Base-by-base conservation (phyloP, 2,797 vertebrate genomes). In the Pygocentrus nattereri region DNA sequence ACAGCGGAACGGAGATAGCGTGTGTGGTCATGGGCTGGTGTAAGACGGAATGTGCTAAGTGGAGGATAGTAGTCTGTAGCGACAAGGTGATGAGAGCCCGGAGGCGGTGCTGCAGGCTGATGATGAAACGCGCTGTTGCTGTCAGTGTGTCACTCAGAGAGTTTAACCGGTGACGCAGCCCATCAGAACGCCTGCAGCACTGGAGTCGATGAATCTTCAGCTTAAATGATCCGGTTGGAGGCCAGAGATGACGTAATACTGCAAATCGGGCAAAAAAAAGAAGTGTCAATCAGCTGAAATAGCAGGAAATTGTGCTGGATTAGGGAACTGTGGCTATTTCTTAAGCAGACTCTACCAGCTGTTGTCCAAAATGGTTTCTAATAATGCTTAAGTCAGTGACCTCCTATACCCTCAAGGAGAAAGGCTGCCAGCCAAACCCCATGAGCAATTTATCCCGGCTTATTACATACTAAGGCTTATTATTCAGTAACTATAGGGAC, bases 121-220 rank as follows among this genome's bases (percentile, higher is more conserved):
- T 77, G 62, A 69, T 77, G 79, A 82, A 81, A 85, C 67, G 34
- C 68, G 64, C 61, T 25, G 13, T 31, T 49, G 30, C 62, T 79
- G 81, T 77, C 65, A 69, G 74, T 25, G 34, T 62, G 54, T 71
- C 77, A 54, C 30, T 65, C 12, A n/a, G 58, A 50, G 34, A 75
- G 76, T 80, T 76, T 76, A 64, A 62, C 34, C 31, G 25, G 21
- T 58, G 71, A 61, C 38, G 44, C 21, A 50, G 59, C 71, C 74
- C 71, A 84, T 76, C 67, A 67, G 44, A 68, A 27, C n/a, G 41
- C 31, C 50, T 75, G 41, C 5, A 52, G 50, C 38, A 21, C 61
- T 62, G 62, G 41, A 73, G 47, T 72, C 73, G 59, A 61, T 68
- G 31, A 76, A 82, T 82, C 58, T 69, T 79, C 44, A 18, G 44